Base-by-base conservation (phyloP, 2,888 invertebrate genomes). In the Strigamia maritima region DNA sequence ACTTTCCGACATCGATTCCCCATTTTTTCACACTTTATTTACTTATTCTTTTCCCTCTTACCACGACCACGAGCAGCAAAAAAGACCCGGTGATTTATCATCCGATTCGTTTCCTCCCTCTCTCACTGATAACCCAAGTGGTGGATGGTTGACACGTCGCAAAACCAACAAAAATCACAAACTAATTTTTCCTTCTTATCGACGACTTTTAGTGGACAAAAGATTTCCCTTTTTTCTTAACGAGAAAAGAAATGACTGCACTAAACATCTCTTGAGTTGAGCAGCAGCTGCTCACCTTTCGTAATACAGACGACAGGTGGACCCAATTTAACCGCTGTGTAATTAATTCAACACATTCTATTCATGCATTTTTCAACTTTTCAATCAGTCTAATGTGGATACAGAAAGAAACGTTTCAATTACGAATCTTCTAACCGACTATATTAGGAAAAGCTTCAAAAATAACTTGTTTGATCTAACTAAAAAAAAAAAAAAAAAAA, bases 1-100 rank as follows among this genome's bases (percentile, higher is more conserved):
- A 26, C 70, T 70, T 70, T 70, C 28, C 26, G 14, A 28, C 70
- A 70, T 70, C 70, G 70, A 70, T 70, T 70, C 12, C n/a, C 70
- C 28, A 70, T 70, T 70, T 54, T n/a, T 49, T n/a, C 70, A 12
- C 28, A 70, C n/a, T 70, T 70, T 70, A 70, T 70, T 70, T 70
- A 70, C 70, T 70, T 70, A 70, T 70, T 70, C 70, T 70, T 26
- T 70, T 70, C 28, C 16, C 24, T 70, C 70, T 28, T 28, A 6
- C 16, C 26, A 4, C 26, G 35, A 35, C 3, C n/a, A 35, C 35
- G 35, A 35, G 35, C 14, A 70, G n/a, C n/a, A 70, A 70, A 28
- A 28, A 70, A 12, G 26, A 26, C 10, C 70, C 26, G 28, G 70
- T 70, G 70, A 70, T 70, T 70, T 70, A 70, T 70, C 28, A 70